Evolutionary conservation across 2,888 invertebrate genomes (phyloP).

Genomic region (Parnassius glacialis): DNA sequence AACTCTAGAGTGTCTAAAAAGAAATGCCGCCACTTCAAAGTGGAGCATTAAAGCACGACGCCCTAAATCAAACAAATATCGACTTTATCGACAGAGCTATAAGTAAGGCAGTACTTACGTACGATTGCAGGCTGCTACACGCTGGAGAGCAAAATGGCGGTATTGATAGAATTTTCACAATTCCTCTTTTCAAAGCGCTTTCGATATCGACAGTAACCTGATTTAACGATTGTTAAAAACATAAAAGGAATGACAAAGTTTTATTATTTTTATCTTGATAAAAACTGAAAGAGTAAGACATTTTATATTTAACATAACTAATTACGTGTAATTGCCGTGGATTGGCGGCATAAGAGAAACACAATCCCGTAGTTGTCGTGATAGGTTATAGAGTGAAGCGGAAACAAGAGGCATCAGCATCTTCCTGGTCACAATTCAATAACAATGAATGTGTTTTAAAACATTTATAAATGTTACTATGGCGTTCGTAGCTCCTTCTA

Average conservation of each 20-base stretch:
- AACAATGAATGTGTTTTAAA: no score
- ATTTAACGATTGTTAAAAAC: constrained; percentile 42
- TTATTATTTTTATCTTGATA: not conserved
- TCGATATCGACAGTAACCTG: constrained; percentile 48
- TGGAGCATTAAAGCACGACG: constrained; percentile 34
- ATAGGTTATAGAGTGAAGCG: no score
- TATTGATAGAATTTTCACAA: constrained; percentile 62
- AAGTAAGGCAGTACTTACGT: constrained; percentile 36
- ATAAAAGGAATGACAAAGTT: constrained; percentile 11
- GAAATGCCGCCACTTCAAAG: constrained; percentile 43
- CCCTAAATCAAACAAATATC: constrained; percentile 29
- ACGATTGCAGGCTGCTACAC: constrained; percentile 29
- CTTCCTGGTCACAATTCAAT: no score
- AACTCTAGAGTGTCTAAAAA: constrained; percentile 53
- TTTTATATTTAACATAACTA: no score
- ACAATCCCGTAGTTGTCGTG: no score
- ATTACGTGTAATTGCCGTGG: no score
- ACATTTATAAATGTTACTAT: no score
- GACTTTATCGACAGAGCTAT: constrained; percentile 31
- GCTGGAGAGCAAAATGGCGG: constrained; percentile 49
- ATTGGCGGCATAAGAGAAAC: no score
- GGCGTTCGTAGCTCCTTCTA: not conserved
- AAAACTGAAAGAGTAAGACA: no score
- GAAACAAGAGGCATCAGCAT: no score
- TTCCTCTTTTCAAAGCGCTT: constrained; percentile 48